Base-by-base conservation (phyloP, 2,113 vertebrate species). In the Buteo buteo region DNA sequence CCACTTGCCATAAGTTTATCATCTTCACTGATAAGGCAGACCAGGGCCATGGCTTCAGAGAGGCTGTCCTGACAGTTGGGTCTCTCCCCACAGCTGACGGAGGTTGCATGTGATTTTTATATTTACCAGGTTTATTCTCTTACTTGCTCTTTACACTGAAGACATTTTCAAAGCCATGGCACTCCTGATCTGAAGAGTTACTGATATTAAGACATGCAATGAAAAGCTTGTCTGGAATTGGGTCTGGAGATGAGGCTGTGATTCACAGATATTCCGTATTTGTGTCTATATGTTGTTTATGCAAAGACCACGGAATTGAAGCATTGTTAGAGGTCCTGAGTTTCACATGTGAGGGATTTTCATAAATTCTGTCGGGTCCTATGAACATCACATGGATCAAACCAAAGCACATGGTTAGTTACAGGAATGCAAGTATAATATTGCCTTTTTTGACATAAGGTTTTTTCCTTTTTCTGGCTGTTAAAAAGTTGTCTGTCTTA, bases 381-480 rank as follows among this genome's bases (percentile, higher is more conserved):
- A 50, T 93, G 93, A 96, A 94, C 66, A 94, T 96, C 96, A 97
- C 92, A 93, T 92, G 96, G 74, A 86, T 91, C 88, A 95, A 94
- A 94, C 72, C 76, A 79, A 95, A 95, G 72, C 89, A 94, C 90
- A 86, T 90, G 87, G 77, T 79, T 92, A 88, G 34, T 72, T 89
- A 78, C n/a, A 77, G 67, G 64, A 90, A 93, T 91, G 88, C 74
- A 90, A 55, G 76, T 72, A 54, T 26, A 85, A 64, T 67, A 67
- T 86, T 93, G 89, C 65, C 38, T 59, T 69, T 91, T 86, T 72
- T 54, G 82, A 66, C 25, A 19, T 6, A 52, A 9, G 4, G 0
- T 69, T 69, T 87, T 91, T 72, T 76, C 18, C 12, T 71, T 82
- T 76, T 71, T 70, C 42, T 89, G 32, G 5, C 50, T 76, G 16